Conservation (phyloP, 2,888 invertebrate genomes). For the Germaria angustata region DNA sequence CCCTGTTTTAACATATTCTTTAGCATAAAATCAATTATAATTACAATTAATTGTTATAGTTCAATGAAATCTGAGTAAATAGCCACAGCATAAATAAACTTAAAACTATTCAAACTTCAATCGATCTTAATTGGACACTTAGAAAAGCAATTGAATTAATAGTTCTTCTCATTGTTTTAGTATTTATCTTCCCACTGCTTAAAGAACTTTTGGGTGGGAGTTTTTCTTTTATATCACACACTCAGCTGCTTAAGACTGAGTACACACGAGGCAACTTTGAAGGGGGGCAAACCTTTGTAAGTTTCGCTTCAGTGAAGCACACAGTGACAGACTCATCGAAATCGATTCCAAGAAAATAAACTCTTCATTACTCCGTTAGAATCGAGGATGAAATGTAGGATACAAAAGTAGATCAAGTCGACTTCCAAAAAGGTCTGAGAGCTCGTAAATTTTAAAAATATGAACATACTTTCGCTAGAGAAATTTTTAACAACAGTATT, state of each 20-base stretch:
- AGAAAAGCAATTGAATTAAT: conserved; percentile 2
- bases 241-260: not conserved
- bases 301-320: no score
- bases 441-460: no score
- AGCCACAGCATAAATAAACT: not conserved
- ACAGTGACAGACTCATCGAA: no score
- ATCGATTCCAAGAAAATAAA: no score
- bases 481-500: no score
- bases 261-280: not conserved
- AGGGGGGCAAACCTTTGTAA: no score
- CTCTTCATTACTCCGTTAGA: no score
- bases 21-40: not conserved
- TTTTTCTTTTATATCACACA: not conserved
- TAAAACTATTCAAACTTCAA: conserved; percentile 2
- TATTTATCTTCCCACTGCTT: conserved; percentile 16
- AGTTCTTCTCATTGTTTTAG: conserved; percentile 2
- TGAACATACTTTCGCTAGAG: no score
- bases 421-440: no score
- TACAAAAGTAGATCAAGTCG: no score
- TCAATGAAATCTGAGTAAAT: not conserved
- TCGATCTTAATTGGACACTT: conserved; percentile 25
- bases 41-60: conserved; percentile 1
- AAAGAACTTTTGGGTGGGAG: conserved; percentile 3
- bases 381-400: no score
- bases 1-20: not conserved